These are phyloP conservation scores for Leptobrachium leishanense DNA, from an alignment of 2,113 vertebrate species.

Conservation along the genomic window DNA sequence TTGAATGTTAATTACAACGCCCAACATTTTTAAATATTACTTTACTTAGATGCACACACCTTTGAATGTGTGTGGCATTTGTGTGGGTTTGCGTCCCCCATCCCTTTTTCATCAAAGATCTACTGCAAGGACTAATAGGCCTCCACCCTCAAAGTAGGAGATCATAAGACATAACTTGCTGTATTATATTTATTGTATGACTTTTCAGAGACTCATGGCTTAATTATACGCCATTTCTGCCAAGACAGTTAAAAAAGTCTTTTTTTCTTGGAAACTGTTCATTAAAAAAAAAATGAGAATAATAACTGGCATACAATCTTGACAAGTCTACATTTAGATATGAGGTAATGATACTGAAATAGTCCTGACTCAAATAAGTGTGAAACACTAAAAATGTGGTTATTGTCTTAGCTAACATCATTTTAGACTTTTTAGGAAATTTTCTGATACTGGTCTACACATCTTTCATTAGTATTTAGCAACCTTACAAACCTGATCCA, in stretches of 20 bases:
- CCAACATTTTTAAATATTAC: too few relatives aligned
- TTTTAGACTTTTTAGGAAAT: neutral
- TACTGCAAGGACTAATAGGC: too few relatives aligned
- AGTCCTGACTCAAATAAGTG: neutral
- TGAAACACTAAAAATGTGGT: too few relatives aligned
- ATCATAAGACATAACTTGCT: too few relatives aligned
- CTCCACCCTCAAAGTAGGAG: too few relatives aligned
- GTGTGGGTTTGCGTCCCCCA: too few relatives aligned
- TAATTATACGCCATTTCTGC: neutral
- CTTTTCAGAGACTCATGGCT: neutral
- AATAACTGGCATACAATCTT: neutral
- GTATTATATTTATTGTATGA: neutral
- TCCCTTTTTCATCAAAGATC: too few relatives aligned
- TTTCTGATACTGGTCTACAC: neutral
- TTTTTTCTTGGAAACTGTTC: slow-evolving; percentile 1
- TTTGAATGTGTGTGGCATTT: too few relatives aligned
- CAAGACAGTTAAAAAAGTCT: neutral
- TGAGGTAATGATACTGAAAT: neutral
- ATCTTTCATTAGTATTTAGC: neutral
- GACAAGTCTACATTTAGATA: neutral
- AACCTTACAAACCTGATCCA: too few relatives aligned
- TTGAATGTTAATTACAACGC: too few relatives aligned
- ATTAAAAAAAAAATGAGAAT: neutral
- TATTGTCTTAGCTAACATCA: neutral
- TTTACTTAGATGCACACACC: too few relatives aligned